Base-by-base conservation (phyloP, 2,113 vertebrate genomes). In the Poeciliopsis turrubarensis region DNA sequence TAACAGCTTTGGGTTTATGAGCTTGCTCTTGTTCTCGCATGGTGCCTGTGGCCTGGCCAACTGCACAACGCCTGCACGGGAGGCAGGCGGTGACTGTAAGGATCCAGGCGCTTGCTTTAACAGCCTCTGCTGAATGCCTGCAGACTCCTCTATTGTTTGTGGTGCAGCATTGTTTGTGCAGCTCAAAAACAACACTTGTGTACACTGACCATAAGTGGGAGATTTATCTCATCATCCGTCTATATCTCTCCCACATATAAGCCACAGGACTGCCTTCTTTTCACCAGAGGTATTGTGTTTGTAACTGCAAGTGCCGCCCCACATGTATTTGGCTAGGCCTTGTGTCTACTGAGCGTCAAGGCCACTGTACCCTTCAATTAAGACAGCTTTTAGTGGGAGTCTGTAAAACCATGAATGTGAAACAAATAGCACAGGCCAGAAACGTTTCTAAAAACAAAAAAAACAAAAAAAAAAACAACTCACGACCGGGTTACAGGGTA, bases 341-440 rank as follows among this genome's bases (percentile, higher is more conserved):
- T 88, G 79, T 92, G 89, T 91, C 89, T 90, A 77, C 90, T 86
- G 89, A 90, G 85, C 79, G 84, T 85, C 79, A 77, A 82, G 75
- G 82, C 75, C 77, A 25, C 79, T 63, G 70, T 82, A 94, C 74
- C 90, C 92, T 82, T 92, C 89, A 94, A 92, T 95, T 94, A 94
- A 79, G 85, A 86, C 77, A 72, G 81, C 82, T 81, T 93, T 91
- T 89, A 93, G 85, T 84, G 86, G 91, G 81, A 89, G 51, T 88
- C 87, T 89, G 84, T 89, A 66, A 84, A 90, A 91, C 91, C 86
- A 89, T 87, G 82, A 89, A 88, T 88, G 88, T 65, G 81, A 91
- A 82, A 79, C 89, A 92, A 93, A 93, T 88, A 93, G 91, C 92
- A 85, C 73, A 89, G 87, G 66, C 81, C 90, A 87, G 86, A 54